Conservation (phyloP, 2,797 vertebrate species). For the Coilia nasus region DNA sequence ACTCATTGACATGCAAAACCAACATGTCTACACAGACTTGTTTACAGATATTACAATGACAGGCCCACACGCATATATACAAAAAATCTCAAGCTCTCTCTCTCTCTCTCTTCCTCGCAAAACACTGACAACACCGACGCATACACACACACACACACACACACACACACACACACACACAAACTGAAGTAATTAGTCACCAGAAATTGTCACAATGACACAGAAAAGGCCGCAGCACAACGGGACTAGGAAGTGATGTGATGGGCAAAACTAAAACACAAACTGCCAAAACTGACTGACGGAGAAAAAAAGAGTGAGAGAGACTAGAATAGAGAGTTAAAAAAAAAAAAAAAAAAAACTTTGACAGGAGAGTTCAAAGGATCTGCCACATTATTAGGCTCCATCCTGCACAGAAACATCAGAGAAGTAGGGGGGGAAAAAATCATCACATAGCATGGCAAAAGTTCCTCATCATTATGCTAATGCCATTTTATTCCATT, state of each 20-base stretch:
- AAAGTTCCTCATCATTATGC: slow-evolving; percentile 77
- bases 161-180: slow-evolving; percentile 24
- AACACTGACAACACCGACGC: background rate
- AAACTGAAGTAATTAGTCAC: slow-evolving; percentile 20
- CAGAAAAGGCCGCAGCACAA: slow-evolving; percentile 29
- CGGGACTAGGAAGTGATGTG: slow-evolving; percentile 42
- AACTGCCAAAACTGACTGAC: slow-evolving; percentile 21
- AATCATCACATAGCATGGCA: slow-evolving; percentile 69
- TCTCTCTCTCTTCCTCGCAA: background rate
- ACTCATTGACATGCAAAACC: slow-evolving; percentile 25
- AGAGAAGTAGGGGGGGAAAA: slow-evolving; percentile 50
- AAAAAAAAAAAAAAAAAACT: slow-evolving; percentile 55
- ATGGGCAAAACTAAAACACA: slow-evolving; percentile 38
- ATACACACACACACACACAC: background rate
- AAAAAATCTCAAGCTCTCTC: background rate
- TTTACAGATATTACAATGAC: slow-evolving; percentile 6
- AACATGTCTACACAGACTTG: slow-evolving; percentile 18
- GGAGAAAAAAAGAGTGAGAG: background rate
- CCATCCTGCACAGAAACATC: slow-evolving; percentile 67
- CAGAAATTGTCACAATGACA: slow-evolving; percentile 23
- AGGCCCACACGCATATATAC: background rate
- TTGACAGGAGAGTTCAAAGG: slow-evolving; percentile 66
- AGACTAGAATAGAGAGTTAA: background rate
- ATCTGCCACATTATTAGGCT: slow-evolving; percentile 60
- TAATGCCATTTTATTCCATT: slow-evolving; percentile 75